Evolutionary conservation across 2,113 vertebrate genomes (phyloP), one percentile per base, ranked within the genome.

Genomic region (Sialia sialis): DNA sequence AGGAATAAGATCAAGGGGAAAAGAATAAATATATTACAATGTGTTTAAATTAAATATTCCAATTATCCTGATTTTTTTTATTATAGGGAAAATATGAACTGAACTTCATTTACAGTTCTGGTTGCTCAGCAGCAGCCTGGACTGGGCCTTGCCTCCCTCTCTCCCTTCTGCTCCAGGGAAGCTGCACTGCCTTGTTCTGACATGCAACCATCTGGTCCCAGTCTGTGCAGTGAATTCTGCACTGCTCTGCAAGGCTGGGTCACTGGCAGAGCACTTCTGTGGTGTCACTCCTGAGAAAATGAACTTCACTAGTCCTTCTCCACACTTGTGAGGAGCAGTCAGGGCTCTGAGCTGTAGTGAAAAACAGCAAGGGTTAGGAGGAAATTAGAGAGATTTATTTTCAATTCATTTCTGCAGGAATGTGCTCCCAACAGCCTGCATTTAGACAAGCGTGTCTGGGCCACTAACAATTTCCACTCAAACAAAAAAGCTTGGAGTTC

Each of bases 401-500:
- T 38, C 19, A 64, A 3, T 85, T 67, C 2, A 29, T 63, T 85
- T 67, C 54, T 56, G 18, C 10, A 59, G 54, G 48, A 52, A 72
- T 20, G 8, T 6, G 27, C 54, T 89, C 30, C 36, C 48, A 48
- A 7, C 39, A 39, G 1, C 32, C 34, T 59, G 51, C 30, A 2
- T 49, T 46, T 11, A 30, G 34, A 9, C 18, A 34, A 36, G 9
- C 0, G 0, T 10, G 9, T n/a, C 30, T 22, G 2, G 58, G 64
- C 51, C 49, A 34, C 38, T 16, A 18, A 30, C 34, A 18, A 16
- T 22, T 62, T n/a, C 41, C 49, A 18, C 58, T 60, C 46, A 29
- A 68, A 41, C 6, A 29, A 46, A 46, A 63, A 55, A n/a, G 13
- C 22, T 41, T 23, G 3, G 27, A 41, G 11, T 32, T 81, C 16